Evolutionary conservation across 2,113 vertebrate genomes (phyloP), one percentile per base, ranked within the genome.

Genomic region (Marmota flaviventris): DNA sequence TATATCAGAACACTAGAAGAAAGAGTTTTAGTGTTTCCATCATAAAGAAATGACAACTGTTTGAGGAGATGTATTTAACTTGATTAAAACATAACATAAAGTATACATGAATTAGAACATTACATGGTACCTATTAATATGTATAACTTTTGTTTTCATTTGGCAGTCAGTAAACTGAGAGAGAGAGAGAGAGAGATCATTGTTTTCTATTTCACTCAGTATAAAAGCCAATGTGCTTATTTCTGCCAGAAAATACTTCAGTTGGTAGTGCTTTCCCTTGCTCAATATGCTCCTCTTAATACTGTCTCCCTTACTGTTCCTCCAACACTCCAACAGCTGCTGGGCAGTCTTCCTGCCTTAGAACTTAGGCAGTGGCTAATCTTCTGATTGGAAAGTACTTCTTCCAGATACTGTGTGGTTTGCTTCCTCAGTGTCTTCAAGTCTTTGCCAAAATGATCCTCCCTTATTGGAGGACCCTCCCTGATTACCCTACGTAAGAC

Each of bases 181-280:
- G 16, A 8, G 14, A 34, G 12, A 20, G 14, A 34, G 12, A 20
- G 14, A 34, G 12, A 20, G 16, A 22, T 13, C 24, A 24, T 32
- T 87, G 29, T 22, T 69, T 45, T 61, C 13, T 37, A 16, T 48
- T 58, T 37, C 17, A 75, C 12, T 83, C 12, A 56, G 13, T n/a
- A 42, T 42, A 39, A 56, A 61, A 51, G 34, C 27, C 25, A 56
- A 8, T 18, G 37, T 32, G 29, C 9, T 85, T 53, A 4, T 1
- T 10, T 5, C 13, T 48, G 53, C 7, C 84, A 78, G 37, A 39
- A 86, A 58, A 27, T 8, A 42, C 32, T 56, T 6, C 3, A 3
- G 10, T 51, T 10, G 53, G 45, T 9, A 27, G 1, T 0, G 0
- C 0, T n/a, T 25, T 18, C 48, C 13, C 63, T 72, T 39, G 22